Evolutionary conservation across 2,797 vertebrate genomes (phyloP), one percentile per base, ranked within the genome.

Genomic region (Tenualosa thibaudeaui): DNA sequence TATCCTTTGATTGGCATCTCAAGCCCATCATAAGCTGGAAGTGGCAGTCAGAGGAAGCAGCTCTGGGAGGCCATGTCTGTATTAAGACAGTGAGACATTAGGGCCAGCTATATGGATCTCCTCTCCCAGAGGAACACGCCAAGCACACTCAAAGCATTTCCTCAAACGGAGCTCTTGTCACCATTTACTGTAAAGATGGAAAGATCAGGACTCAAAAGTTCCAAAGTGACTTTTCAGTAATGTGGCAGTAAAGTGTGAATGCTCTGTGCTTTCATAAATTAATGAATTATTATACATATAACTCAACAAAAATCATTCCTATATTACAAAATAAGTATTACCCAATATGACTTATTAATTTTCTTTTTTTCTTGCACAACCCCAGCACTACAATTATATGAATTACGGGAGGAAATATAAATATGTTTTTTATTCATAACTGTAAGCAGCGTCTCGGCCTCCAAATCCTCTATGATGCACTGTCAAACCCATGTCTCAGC

Each of bases 71-170:
- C 2, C n/a, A 62, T 62, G 60, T 24, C 60, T 24, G 26, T n/a
- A 24, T 10, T 62, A n/a, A 62, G 31, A 1, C 31, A 0, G 1
- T 31, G 31, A 31, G 31, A 31, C 3, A 62, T 22, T 7, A 62
- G n/a, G n/a, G 22, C 8, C 6, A 8, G 26, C 60, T 24, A 9
- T 24, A 62, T 26, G 60, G 24, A 24, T 2, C 60, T 62, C 5
- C 7, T 26, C 60, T 62, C n/a, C n/a, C 60, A 24, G n/a, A 22
- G 60, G 60, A 10, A 9, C 60, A 26, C 24, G 10, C 60, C n/a
- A 62, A 26, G n/a, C 60, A 62, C 60, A 71, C 65, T 71, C 26
- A 60, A 71, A 71, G 65, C 65, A 71, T 71, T 62, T 62, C 60
- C 60, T 24, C 6, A 0, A 0, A 62, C n/a, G 9, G 6, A 24